These are phyloP conservation scores for Oithona nana DNA, from an alignment of 2,888 invertebrate species.

Conservation along the genomic window DNA sequence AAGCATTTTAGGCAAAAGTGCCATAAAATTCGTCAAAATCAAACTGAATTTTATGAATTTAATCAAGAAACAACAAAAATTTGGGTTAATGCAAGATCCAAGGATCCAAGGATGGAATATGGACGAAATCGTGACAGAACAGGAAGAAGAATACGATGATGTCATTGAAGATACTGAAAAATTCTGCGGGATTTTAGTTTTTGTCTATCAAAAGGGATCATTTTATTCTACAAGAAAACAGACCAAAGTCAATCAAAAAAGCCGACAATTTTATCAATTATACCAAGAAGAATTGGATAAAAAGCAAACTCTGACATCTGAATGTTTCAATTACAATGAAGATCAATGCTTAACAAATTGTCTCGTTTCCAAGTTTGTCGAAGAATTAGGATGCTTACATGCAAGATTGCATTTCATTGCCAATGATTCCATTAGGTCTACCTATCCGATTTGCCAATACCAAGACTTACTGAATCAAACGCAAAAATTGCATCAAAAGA, in stretches of 20 bases:
- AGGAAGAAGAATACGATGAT: not conserved
- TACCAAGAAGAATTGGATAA: not conserved
- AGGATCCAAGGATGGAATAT: too few relatives aligned
- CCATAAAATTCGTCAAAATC: not conserved
- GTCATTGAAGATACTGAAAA: not conserved
- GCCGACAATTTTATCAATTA: not conserved
- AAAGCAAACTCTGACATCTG: not conserved
- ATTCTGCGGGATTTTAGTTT: not conserved
- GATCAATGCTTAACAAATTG: not conserved
- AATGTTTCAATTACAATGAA: not conserved
- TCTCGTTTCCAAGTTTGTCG: not conserved
- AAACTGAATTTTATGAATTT: not conserved
- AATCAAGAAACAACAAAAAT: not conserved
- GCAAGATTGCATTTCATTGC: not conserved
- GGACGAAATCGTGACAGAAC: not conserved
- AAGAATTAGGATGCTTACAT: not conserved
- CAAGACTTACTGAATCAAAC: too few relatives aligned
- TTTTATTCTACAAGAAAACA: not conserved
- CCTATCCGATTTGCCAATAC: not conserved
- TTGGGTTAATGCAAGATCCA: too few relatives aligned
- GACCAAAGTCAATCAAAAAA: not conserved
- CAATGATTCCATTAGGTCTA: not conserved
- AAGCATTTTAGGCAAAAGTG: not conserved
- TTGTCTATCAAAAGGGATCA: not conserved
- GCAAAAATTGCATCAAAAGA: too few relatives aligned